These are phyloP conservation scores for Prochilodus magdalenae DNA, from an alignment of 2,113 vertebrate genomes.

Conservation along the genomic window DNA sequence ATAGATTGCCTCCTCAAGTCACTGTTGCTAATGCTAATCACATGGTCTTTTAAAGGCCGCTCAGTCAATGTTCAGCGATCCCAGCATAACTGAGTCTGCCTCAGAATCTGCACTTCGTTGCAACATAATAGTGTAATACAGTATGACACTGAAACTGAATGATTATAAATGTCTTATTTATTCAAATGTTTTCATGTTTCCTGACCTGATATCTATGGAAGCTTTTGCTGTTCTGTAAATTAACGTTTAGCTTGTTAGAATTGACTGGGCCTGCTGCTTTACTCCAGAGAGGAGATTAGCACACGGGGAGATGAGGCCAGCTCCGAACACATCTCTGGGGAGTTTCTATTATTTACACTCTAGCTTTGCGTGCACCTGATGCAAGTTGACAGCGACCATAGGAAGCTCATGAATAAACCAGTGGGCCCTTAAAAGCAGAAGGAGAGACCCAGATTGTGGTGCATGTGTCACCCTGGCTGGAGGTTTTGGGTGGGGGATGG, in stretches of 20 bases:
- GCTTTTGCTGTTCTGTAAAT: slow-evolving; percentile 21
- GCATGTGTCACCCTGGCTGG: slow-evolving; percentile 61
- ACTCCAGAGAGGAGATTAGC: slow-evolving; percentile 50
- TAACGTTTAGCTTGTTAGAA: slow-evolving; percentile 9
- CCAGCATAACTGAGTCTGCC: not conserved
- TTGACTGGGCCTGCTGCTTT: slow-evolving; percentile 47
- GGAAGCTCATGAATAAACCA: slow-evolving; percentile 81
- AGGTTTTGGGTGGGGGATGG: slow-evolving; percentile 43
- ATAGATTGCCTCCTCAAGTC: slow-evolving; percentile 42
- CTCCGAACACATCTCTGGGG: slow-evolving; percentile 67
- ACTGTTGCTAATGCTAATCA: slow-evolving; percentile 49
- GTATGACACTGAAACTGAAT: not conserved
- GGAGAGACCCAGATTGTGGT: slow-evolving; percentile 63
- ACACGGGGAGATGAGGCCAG: slow-evolving; percentile 60
- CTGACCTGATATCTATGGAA: not conserved
- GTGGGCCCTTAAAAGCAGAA: slow-evolving; percentile 72
- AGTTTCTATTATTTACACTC: slow-evolving; percentile 79
- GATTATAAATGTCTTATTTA: not conserved
- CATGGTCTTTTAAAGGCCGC: not conserved
- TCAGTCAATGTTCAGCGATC: not conserved
- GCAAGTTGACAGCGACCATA: slow-evolving; percentile 79
- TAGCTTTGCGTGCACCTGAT: slow-evolving; percentile 75
- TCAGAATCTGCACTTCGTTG: not conserved
- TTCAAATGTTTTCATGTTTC: not conserved
- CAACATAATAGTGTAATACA: not conserved